Percentiles rank a stretch among this genome's conserved stretches.
Evolutionary conservation across 1,140 invertebrate genomes (phyloP).

Genomic region (Hydropsyche tenuis): DNA sequence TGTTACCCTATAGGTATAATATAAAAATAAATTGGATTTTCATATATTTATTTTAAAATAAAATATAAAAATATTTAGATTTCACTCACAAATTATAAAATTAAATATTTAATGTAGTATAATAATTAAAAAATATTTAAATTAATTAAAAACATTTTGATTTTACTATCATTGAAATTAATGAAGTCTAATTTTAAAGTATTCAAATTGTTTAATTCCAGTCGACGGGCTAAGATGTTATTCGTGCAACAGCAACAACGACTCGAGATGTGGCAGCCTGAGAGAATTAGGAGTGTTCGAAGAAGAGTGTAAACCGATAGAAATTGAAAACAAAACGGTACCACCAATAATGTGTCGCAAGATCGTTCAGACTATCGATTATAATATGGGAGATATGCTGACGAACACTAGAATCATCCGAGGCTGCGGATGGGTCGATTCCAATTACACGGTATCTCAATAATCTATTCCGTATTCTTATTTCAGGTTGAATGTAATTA

Average conservation of each 20-base stretch:
- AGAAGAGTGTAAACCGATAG: constrained; percentile 50
- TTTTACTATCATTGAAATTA: no score
- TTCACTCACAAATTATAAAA: no score
- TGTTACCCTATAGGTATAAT: no score
- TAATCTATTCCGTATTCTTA: neutral
- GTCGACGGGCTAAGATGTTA: constrained; percentile 71
- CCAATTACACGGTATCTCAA: constrained; percentile 65
- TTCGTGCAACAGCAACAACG: constrained; percentile 82
- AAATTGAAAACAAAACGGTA: constrained; percentile 63
- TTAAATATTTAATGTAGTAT: no score
- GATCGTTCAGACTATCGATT: constrained; percentile 84
- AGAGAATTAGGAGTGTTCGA: neutral
- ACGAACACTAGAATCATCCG: constrained; percentile 79
- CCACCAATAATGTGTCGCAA: constrained; percentile 75
- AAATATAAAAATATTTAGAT: no score
- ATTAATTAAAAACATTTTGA: no score
- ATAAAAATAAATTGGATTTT: no score
- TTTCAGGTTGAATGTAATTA: no score
- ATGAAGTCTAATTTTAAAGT: no score
- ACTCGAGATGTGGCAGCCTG: constrained; percentile 53
- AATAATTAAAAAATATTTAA: no score
- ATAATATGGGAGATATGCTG: constrained; percentile 81
- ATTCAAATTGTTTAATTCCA: constrained; percentile 48
- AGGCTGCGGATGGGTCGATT: constrained; percentile 81
- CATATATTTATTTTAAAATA: no score